Percentiles rank a stretch among this genome's conserved stretches.
phyloP scores from a whole-genome alignment of 2,113 vertebrate species.

The Tragelaphus scriptus region DNA sequence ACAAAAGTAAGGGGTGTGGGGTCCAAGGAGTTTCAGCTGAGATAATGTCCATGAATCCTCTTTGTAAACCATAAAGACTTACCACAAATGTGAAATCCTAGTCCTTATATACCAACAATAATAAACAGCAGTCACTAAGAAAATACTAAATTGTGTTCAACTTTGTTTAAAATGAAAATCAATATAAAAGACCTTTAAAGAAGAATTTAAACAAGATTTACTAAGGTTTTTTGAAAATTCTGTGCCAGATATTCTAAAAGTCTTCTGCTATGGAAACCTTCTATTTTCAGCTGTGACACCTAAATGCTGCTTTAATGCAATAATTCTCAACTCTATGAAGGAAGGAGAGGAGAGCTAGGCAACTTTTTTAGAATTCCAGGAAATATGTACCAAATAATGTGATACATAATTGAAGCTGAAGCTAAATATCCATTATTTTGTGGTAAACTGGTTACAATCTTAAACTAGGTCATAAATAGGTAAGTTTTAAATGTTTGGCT shows the following conservation, averaged over 20 bases:
- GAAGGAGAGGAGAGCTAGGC: background rate
- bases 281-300: background rate
- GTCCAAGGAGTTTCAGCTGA: constrained; percentile 8
- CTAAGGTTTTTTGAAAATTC: constrained; percentile 6
- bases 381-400: background rate
- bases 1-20: background rate
- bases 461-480: background rate
- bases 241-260: background rate
- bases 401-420: background rate
- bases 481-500: background rate
- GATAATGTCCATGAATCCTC: constrained; percentile 27
- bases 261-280: background rate
- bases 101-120: background rate
- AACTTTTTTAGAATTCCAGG: background rate
- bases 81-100: background rate
- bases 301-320: background rate
- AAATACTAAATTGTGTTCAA: background rate
- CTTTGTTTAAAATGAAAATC: constrained; percentile 13
- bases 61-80: background rate
- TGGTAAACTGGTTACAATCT: background rate
- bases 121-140: background rate
- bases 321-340: background rate
- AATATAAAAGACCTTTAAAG: background rate
- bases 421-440: background rate
- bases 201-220: background rate